Base-by-base conservation (phyloP, 1,140 invertebrate species). In the Pseudomyrmex sp. region DNA sequence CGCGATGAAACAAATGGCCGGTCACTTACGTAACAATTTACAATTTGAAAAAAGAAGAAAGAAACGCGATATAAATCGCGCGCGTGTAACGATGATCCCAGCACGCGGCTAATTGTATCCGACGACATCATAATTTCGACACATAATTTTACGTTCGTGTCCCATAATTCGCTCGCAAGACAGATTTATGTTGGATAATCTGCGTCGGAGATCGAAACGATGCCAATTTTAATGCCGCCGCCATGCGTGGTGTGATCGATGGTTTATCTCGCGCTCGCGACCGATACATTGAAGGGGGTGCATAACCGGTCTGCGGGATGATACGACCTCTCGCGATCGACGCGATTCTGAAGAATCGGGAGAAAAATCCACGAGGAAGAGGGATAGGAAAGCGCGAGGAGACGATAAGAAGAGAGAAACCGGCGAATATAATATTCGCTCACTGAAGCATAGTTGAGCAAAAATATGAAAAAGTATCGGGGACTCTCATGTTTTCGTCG, bases 111-210 rank as follows among this genome's bases (percentile, higher is more conserved):
- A 70, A 70, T 68, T 70, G 54, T 70, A 61, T 80, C 66, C 76
- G 68, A 80, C 76, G 54, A 80, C 56, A 80, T 80, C 76, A 61
- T 80, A 80, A 80, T 61, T 80, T 80, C 54, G 66, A 20, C 23
- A 56, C 66, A 80, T 80, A 80, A 80, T 80, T 80, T 72, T 61
- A 61, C 54, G 23, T 54, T 20, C 8, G 54, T 72, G 66, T 56
- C 66, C 35, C 76, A 20, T 80, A 80, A 80, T 61, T 80, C 66
- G 76, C 44, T 48, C 7, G 26, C 66, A 23, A 5, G 76, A 23
- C 76, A 61, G 76, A 80, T 80, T 80, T 80, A 80, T 80, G 44
- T 80, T 12, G 44, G 68, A 80, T 80, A 80, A 80, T 80, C 76
- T 50, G 76, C 76, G 65, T 59, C 54, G 76, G 56, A 54, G 66